Evolutionary conservation across 2,113 vertebrate genomes (phyloP), one percentile per base, ranked within the genome.

Genomic region (Myotis lucifugus): DNA sequence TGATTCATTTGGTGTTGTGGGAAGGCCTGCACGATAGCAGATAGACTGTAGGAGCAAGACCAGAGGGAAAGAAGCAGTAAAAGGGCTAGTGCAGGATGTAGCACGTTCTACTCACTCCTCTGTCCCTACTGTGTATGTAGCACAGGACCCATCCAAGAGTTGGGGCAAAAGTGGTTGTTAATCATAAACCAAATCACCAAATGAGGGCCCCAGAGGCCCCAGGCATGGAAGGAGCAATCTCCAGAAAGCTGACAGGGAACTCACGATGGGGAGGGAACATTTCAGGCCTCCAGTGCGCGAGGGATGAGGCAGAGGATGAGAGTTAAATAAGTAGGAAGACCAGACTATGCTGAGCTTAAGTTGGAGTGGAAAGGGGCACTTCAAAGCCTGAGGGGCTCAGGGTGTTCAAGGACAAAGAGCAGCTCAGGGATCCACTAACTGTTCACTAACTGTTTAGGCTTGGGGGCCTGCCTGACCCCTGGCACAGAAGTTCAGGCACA

Each of bases 41-140:
- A 32, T 1, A 19, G 82, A 42, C 32, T 23, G 27, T 13, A 88
- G 69, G 23, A 69, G 37, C 29, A 84, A 70, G n/a, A 61, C 17
- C 52, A 66, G 64, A 40, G 42, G 1, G 15, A 21, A 54, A 88
- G 54, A 66, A 73, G 64, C 0, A 14, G 18, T n/a, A 29, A 56
- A 48, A 48, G 56, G 46, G 72, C 29, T 14, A 3, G 14, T 5
- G 2, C 17, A 34, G 46, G 86, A 18, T 2, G 4, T 5, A 50
- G 37, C 1, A 1, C 0, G 11, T n/a, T 32, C 40, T n/a, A 0
- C 46, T 29, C 23, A n/a, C 4, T 18, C 64, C 32, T 81, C 18
- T 14, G 15, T 40, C 46, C 59, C 83, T 66, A 18, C 37, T 1
- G 0, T 9, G 7, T 0, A 0, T 4, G 3, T 9, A 81, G 52